Base-by-base conservation (phyloP, 2,113 vertebrate genomes). In the Ahaetulla prasina region DNA sequence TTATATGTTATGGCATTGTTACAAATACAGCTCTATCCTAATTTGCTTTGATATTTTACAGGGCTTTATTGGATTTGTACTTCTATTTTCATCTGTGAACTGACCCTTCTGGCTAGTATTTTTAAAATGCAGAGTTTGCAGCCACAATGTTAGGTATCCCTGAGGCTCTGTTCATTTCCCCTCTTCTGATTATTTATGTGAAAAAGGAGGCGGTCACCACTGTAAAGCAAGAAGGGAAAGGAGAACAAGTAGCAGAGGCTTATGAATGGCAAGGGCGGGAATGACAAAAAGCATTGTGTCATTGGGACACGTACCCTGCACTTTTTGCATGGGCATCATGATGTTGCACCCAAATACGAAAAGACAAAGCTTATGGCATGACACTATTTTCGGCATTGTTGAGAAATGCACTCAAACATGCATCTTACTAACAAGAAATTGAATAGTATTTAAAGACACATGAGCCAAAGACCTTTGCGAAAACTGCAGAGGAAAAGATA, bases 121-220 rank as follows among this genome's bases (percentile, higher is more conserved):
- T 18, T 2, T 22, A 88, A 91, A 91, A 86, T 68, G 93, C 89
- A 57, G 85, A 0, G 57, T 11, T 74, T 0, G 3, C 22, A 50
- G 35, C 0, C 60, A 92, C 39, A 88, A 68, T 8, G 3, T 39
- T 87, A 50, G 54, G 45, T 87, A 54, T 60, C 85, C 68, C 20
- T 45, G 49, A 68, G 55, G 3, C 20, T 88, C 43, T 25, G 23
- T 57, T 68, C n/a, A 3, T 2, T 55, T 50, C 39, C 6, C 52
- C 39, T 91, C 2, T 16, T 10, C 30, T 45, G 93, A 90, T 88
- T 80, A 74, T 39, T 93, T 93, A 87, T 92, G 92, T 7, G 0
- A 39, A 47, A 3, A 0, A 92, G 91, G 85, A 35, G 91, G n/a
- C 80, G 2, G 0, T 91, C 1, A 0, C 22, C 80, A 49, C 27